Percentiles rank a stretch among this genome's conserved stretches.
Evolutionary conservation across 2,888 invertebrate genomes (phyloP).

Genomic region (Andrena marginata): DNA sequence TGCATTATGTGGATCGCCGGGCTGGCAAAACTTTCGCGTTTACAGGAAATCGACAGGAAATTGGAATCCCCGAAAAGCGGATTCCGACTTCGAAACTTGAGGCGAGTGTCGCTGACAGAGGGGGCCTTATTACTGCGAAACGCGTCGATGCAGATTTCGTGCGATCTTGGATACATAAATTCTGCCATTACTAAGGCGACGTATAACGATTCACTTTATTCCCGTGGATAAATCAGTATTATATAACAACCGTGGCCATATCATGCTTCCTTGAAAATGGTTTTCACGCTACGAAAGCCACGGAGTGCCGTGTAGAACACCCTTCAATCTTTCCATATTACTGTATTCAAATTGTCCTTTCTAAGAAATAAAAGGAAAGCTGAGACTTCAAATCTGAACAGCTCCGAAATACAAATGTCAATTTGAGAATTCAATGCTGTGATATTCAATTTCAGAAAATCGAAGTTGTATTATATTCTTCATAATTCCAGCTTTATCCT

Average conservation of each 20-base stretch:
- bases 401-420: too few relatives aligned
- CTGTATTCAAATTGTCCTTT: too few relatives aligned
- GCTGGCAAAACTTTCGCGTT: slow-evolving; percentile 2
- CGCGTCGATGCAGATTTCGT: slow-evolving; percentile 20
- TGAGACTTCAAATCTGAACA: too few relatives aligned
- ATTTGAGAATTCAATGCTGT: too few relatives aligned
- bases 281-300: not conserved
- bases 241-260: not conserved
- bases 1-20: not conserved
- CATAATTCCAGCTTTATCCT: too few relatives aligned
- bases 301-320: too few relatives aligned
- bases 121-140: slow-evolving; percentile 14
- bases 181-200: slow-evolving; percentile 2
- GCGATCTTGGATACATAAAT: not conserved
- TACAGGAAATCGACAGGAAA: slow-evolving; percentile 32
- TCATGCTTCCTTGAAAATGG: slow-evolving; percentile 1
- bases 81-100: slow-evolving; percentile 18
- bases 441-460: too few relatives aligned
- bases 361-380: too few relatives aligned
- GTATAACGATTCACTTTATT: slow-evolving; percentile 33
- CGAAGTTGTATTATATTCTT: too few relatives aligned
- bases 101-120: slow-evolving; percentile 10
- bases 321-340: too few relatives aligned
- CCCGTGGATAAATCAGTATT: slow-evolving; percentile 33
- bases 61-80: slow-evolving; percentile 23